Evolutionary conservation across 1,140 invertebrate genomes (phyloP).

Genomic region (Arion vulgaris): DNA sequence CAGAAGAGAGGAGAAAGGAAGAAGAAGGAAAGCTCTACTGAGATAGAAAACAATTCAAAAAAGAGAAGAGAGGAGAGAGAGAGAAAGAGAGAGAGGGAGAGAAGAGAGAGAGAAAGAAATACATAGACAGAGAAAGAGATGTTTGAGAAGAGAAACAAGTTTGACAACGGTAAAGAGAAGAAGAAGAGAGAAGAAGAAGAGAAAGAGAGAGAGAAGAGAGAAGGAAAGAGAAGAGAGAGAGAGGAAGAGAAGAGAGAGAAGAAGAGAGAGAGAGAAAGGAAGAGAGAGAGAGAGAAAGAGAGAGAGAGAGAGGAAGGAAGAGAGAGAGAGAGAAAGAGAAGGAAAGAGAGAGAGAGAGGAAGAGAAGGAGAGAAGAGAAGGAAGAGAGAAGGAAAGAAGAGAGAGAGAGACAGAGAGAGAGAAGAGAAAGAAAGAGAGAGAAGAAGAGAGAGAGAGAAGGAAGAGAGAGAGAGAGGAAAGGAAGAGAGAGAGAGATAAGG

Average conservation of each 20-base stretch:
- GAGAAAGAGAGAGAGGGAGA: background rate
- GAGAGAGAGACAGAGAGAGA: background rate
- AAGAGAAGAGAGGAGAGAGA: background rate
- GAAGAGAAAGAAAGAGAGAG: slow-evolving; percentile 9
- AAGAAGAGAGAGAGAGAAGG: background rate
- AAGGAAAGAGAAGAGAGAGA: background rate
- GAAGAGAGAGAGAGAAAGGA: too few species aligned
- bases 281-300: background rate
- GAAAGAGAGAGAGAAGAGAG: background rate
- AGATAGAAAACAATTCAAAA: background rate
- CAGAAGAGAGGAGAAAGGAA: background rate
- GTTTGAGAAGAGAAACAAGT: background rate
- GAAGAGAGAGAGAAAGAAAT: too few species aligned
- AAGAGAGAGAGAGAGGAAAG: background rate
- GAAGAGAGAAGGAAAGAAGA: background rate
- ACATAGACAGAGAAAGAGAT: background rate
- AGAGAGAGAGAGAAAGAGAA: background rate
- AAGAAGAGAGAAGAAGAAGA: background rate
- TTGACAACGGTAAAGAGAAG: background rate
- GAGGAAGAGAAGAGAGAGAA: background rate
- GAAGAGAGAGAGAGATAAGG: too few species aligned
- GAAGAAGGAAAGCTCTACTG: too few species aligned
- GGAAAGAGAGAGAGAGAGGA: background rate
- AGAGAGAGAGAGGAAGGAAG: background rate
- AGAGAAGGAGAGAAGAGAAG: background rate